Evolutionary conservation across 2,113 vertebrate species (phyloP), one percentile per base, ranked within the genome.

Genomic region (Megaleporinus macrocephalus): DNA sequence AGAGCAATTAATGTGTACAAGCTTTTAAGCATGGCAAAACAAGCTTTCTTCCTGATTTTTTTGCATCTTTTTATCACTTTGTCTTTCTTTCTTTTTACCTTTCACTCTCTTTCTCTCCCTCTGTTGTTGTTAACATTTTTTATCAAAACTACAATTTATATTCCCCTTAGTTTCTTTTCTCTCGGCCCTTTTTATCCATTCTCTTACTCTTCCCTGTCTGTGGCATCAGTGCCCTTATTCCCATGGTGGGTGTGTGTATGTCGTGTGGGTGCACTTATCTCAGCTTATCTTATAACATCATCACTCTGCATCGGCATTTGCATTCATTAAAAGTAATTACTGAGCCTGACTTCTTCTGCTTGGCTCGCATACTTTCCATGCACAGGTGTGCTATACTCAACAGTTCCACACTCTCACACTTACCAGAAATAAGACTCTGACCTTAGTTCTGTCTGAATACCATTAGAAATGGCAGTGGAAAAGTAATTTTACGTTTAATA

Each of bases 261-360:
- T 79, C n/a, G 49, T 73, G 79, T 66, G 79, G 51, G 70, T 26
- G 51, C 33, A 29, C 36, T 30, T 80, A 44, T 5, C 41, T 44
- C 6, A 6, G 69, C 51, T 20, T n/a, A n/a, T n/a, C 71, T 44
- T 9, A 69, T 70, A 62, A 59, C 41, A 59, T 4, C 77, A 72
- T 78, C 82, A 69, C 79, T 86, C 73, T 72, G 82, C 82, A 87
- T 83, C 76, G 80, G 82, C 61, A 70, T 84, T 84, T 87, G 79
- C 74, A 73, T 87, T 89, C 81, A 89, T 89, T 86, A 87, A 86
- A 85, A 81, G 70, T 84, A 87, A 89, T 87, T 86, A 84, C 62
- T 70, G 18, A 83, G 77, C 10, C 41, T 44, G 5, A 9, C 41
- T 44, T 11, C 41, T 44, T 76, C 73, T 59, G 59, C 79, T 59